phyloP scores from a whole-genome alignment of 1,140 invertebrate species.

The Aphelinus atriplicis region DNA sequence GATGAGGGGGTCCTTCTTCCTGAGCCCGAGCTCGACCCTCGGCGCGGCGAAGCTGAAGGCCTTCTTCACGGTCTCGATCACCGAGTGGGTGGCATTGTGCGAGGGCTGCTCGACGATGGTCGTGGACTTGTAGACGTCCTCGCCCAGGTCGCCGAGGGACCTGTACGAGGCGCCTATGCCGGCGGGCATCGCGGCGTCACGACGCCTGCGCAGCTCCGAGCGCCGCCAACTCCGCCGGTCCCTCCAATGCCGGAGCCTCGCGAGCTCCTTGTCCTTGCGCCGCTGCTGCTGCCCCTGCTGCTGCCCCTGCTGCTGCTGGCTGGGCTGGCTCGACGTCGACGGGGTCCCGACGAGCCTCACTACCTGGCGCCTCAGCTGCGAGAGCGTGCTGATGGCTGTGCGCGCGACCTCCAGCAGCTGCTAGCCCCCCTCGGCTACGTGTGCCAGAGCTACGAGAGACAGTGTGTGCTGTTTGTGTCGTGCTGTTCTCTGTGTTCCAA shows the following conservation, averaged over 20 bases:
- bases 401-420: too few species aligned
- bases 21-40: slow-evolving; percentile 57
- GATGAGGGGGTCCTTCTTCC: slow-evolving; percentile 68
- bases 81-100: slow-evolving; percentile 64
- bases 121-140: slow-evolving; percentile 74
- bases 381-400: not conserved
- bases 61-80: slow-evolving; percentile 73
- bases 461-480: slow-evolving; percentile 33
- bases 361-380: not conserved
- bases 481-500: not conserved
- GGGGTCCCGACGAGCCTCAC: not conserved
- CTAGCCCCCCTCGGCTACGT: not conserved
- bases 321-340: not conserved
- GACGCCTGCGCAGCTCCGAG: slow-evolving; percentile 30
- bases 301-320: not conserved
- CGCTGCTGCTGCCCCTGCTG: not conserved
- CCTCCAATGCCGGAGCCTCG: not conserved
- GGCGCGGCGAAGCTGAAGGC: slow-evolving; percentile 70
- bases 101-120: slow-evolving; percentile 68
- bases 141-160: slow-evolving; percentile 69
- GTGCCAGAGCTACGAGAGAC: slow-evolving; percentile 30
- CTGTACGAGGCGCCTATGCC: slow-evolving; percentile 72
- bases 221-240: slow-evolving; percentile 36
- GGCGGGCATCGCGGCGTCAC: slow-evolving; percentile 60
- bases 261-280: not conserved